phyloP scores from a whole-genome alignment of 2,113 vertebrate genomes.

The Pomatostomus ruficeps region DNA sequence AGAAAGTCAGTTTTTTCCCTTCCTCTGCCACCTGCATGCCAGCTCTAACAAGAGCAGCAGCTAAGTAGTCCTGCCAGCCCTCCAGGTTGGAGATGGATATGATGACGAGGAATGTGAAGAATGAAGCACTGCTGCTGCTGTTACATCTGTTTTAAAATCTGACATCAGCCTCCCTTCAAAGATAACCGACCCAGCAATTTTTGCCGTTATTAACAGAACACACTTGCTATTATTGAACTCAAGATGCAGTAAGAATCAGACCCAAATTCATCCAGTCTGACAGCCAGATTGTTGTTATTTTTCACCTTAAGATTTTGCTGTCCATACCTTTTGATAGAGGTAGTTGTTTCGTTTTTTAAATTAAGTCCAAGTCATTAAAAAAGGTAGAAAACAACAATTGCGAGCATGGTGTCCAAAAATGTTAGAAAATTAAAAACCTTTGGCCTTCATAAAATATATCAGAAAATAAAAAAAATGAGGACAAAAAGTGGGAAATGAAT shows the following conservation, averaged over 20 bases:
- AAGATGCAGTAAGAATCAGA: not conserved
- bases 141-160: not conserved
- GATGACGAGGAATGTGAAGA: not conserved
- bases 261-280: not conserved
- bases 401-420: not conserved
- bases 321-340: rapidly evolving
- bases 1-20: not conserved
- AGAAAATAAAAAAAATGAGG: not conserved
- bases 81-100: not conserved
- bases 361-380: not conserved
- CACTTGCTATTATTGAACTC: not conserved
- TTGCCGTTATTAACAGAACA: not conserved
- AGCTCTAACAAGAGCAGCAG: not conserved
- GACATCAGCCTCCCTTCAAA: not conserved
- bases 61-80: not conserved
- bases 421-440: not conserved
- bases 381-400: not conserved
- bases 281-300: not conserved
- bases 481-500: not conserved
- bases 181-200: not conserved
- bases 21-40: not conserved
- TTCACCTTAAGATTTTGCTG: not conserved
- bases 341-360: not conserved
- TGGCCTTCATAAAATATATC: not conserved
- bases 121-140: not conserved